Percentiles rank a stretch among this genome's conserved stretches.
Conservation (phyloP, 2,797 vertebrate genomes). For the Eulemur rubriventer region DNA sequence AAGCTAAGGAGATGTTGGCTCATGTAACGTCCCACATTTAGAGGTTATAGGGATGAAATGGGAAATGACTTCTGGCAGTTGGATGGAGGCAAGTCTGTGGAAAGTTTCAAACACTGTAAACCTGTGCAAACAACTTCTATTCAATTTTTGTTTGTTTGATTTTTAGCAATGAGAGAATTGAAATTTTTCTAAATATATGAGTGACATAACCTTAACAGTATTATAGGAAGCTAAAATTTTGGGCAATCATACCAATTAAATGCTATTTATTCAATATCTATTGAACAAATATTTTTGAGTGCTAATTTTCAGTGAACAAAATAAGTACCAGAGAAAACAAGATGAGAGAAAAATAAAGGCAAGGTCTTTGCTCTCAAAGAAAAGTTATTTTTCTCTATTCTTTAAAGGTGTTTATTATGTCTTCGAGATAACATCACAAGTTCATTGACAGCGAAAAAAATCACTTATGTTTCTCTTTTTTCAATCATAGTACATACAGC, state of each 20-base stretch:
- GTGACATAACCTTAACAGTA: not conserved
- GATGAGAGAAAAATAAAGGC: not conserved
- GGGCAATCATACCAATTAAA: not conserved
- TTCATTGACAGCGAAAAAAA: not conserved
- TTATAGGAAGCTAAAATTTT: not conserved
- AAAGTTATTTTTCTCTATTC: not conserved
- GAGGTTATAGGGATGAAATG: not conserved
- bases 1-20: not conserved
- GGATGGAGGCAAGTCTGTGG: not conserved
- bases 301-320: not conserved
- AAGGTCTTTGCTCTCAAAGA: not conserved
- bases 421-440: not conserved
- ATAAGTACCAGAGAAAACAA: not conserved
- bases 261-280: not conserved
- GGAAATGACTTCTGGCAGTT: not conserved
- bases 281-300: slow-evolving; percentile 28
- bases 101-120: not conserved
- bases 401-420: not conserved
- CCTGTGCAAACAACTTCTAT: not conserved
- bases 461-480: not conserved
- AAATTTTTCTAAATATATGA: not conserved
- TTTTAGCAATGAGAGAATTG: not conserved
- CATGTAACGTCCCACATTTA: not conserved
- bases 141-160: not conserved
- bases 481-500: not conserved